Conservation (phyloP, 2,888 invertebrate genomes). For the Phasia obesa region DNA sequence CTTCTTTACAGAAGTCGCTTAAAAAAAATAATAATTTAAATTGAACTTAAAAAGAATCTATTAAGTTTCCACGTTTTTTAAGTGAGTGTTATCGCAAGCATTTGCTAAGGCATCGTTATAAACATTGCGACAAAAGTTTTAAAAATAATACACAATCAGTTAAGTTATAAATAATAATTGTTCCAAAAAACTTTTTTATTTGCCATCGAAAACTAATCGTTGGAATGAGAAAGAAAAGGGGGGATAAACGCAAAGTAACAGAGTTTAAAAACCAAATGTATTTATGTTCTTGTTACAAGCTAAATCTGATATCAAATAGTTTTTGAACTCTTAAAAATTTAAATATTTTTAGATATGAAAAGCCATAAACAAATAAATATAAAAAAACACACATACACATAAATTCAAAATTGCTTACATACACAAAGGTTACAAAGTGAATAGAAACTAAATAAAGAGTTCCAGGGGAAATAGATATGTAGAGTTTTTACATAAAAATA, state of each 20-base stretch:
- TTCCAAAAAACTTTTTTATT: slow-evolving; percentile 67
- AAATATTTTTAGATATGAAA: slow-evolving; percentile 62
- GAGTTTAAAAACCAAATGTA: slow-evolving; percentile 19
- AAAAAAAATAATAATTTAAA: too few relatives aligned
- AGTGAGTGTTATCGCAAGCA: neutral
- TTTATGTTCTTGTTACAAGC: slow-evolving; percentile 54
- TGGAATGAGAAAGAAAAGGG: neutral
- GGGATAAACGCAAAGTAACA: neutral
- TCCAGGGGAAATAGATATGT: slow-evolving; percentile 60
- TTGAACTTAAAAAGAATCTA: too few relatives aligned
- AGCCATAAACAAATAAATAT: slow-evolving; percentile 39
- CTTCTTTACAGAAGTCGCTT: too few relatives aligned
- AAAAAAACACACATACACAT: neutral
- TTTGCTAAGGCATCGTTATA: neutral
- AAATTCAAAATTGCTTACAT: neutral
- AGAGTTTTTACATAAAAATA: slow-evolving; percentile 27
- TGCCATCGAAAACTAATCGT: neutral
- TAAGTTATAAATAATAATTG: slow-evolving; percentile 81
- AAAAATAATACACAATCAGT: slow-evolving; percentile 75
- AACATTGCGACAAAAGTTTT: slow-evolving; percentile 27
- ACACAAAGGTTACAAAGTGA: slow-evolving; percentile 22
- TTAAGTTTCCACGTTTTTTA: too few relatives aligned
- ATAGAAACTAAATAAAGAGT: slow-evolving; percentile 50
- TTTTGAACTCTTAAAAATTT: slow-evolving; percentile 66
- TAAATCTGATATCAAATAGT: slow-evolving; percentile 67